Percentiles rank a stretch among this genome's conserved stretches.
Evolutionary conservation across 1,140 invertebrate species (phyloP).

Genomic region (Aricia agestis): DNA sequence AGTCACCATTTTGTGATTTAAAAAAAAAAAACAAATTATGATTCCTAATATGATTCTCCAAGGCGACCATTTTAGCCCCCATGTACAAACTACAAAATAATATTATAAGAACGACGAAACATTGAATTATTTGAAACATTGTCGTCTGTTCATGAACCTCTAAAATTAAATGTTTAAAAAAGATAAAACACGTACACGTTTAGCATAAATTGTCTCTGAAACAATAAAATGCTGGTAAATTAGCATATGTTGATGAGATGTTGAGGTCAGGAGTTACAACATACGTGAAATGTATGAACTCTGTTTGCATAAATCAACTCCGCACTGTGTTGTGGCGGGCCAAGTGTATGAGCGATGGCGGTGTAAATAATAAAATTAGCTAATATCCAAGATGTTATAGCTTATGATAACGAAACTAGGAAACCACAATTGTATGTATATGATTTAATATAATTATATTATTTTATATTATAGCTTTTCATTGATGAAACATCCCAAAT

Average conservation of each 20-base stretch:
- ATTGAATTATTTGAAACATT: background rate
- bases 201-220: conserved; percentile 13
- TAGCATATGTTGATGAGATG: conserved; percentile 63
- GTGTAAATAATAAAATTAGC: conserved; percentile 1
- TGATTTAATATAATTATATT: no score
- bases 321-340: conserved; percentile 33
- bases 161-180: conserved; percentile 12
- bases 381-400: no score
- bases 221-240: conserved; percentile 42
- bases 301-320: conserved; percentile 64
- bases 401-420: no score
- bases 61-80: no score
- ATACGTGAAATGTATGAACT: conserved; percentile 55
- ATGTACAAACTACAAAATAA: no score
- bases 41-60: no score
- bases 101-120: background rate
- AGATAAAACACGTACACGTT: conserved; percentile 8
- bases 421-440: no score
- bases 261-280: conserved; percentile 61
- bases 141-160: background rate
- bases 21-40: no score
- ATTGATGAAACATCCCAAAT: no score
- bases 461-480: no score
- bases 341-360: conserved; percentile 29
- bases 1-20: no score